Percentiles rank a stretch among this genome's conserved stretches.
These are phyloP conservation scores for Sebastes matsubarae DNA, from an alignment of 2,797 vertebrate species.

Conservation along the genomic window DNA sequence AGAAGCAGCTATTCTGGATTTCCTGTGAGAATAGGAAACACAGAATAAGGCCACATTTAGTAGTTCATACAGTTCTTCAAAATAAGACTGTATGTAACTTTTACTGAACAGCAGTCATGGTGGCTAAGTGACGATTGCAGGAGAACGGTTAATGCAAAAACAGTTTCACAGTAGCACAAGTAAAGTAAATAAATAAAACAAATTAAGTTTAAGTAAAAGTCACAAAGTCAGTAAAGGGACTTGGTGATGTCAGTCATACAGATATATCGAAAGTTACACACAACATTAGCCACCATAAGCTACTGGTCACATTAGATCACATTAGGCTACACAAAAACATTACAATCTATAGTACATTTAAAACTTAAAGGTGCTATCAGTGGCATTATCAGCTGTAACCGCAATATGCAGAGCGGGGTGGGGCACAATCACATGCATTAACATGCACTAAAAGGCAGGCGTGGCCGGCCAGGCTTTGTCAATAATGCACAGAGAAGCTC, in stretches of 20 bases:
- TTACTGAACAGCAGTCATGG: background rate
- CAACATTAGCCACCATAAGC: background rate
- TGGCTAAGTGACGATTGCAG: background rate
- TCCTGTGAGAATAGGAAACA: conserved; percentile 23
- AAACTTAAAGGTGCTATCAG: background rate
- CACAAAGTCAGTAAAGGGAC: background rate
- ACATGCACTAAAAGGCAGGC: too few relatives aligned
- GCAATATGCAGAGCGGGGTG: too few relatives aligned
- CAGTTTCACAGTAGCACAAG: background rate
- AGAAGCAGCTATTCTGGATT: conserved; percentile 40
- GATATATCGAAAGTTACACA: background rate
- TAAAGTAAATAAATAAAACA: background rate
- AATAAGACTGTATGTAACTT: background rate
- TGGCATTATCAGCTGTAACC: too few relatives aligned
- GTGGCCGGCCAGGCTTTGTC: too few relatives aligned
- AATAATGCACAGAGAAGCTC: too few relatives aligned
- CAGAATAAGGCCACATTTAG: conserved; percentile 14
- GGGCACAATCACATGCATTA: too few relatives aligned
- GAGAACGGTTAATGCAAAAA: background rate
- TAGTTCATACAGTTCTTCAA: background rate
- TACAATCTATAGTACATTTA: background rate
- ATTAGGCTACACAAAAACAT: background rate
- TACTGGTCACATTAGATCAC: background rate
- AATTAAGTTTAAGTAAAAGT: background rate
- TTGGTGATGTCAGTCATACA: background rate